phyloP scores from a whole-genome alignment of 2,113 vertebrate species.

The Saguinus midas region DNA sequence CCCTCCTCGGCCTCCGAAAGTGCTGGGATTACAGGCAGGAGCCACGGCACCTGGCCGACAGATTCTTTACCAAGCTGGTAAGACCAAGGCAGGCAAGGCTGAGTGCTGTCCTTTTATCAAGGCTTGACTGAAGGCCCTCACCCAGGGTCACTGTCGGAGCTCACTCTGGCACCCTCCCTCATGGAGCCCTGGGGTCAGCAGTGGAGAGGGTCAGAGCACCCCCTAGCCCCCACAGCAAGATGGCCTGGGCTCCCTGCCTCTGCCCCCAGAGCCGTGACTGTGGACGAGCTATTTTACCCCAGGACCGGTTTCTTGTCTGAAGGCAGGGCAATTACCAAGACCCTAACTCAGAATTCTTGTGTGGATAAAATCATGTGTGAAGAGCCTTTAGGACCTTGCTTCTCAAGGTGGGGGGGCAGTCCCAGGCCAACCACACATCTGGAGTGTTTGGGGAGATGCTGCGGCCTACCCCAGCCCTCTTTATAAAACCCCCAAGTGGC shows the following conservation, averaged over 20 bases:
- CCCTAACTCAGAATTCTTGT: not conserved
- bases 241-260: not conserved
- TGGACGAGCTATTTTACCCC: not conserved
- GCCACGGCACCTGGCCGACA: too few relatives aligned
- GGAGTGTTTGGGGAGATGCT: fast-evolving
- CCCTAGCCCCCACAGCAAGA: too few relatives aligned
- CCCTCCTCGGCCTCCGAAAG: too few relatives aligned
- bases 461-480: not conserved
- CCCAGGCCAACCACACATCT: fast-evolving
- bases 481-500: not conserved
- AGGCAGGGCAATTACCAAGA: not conserved
- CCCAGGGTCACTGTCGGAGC: not conserved
- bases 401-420: not conserved
- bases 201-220: not conserved
- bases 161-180: not conserved
- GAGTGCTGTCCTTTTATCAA: not conserved
- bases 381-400: not conserved
- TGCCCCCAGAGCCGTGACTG: not conserved
- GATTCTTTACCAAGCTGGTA: not conserved
- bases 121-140: not conserved
- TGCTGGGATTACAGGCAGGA: too few relatives aligned
- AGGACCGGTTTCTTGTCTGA: fast-evolving
- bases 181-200: not conserved
- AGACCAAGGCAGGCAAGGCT: not conserved
- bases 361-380: not conserved